Evolutionary conservation across 1,140 invertebrate species (phyloP).

Genomic region (Pogonognathellus flavescens): DNA sequence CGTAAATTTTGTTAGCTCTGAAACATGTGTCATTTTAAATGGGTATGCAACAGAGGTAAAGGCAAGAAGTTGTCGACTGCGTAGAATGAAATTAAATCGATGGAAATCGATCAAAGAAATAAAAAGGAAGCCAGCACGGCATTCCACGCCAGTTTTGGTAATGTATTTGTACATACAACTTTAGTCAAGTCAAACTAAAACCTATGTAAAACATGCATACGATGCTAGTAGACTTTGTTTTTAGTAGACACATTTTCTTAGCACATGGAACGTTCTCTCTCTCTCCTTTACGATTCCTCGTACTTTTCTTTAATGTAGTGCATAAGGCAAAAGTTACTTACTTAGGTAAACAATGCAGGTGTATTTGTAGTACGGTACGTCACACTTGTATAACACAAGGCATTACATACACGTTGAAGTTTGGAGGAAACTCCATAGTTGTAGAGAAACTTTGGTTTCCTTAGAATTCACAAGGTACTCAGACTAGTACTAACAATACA

Average conservation of each 20-base stretch:
- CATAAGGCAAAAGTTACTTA: neutral
- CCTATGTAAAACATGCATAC: too few species aligned
- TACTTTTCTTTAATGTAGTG: neutral
- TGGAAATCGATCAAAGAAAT: conserved; percentile 26
- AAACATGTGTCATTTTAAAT: too few species aligned
- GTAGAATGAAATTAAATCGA: neutral
- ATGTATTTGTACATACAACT: neutral
- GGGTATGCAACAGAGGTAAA: neutral
- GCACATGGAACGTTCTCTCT: too few species aligned
- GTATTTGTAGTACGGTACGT: neutral
- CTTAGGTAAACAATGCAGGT: neutral
- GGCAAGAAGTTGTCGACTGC: too few species aligned
- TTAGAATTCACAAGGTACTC: neutral
- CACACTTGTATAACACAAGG: neutral
- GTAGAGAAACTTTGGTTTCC: neutral
- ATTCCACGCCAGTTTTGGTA: neutral
- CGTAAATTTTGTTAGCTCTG: too few species aligned
- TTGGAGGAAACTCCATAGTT: neutral
- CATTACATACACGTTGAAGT: neutral
- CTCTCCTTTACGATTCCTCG: neutral
- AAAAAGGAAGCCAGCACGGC: neutral
- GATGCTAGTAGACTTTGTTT: too few species aligned
- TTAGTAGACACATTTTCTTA: too few species aligned
- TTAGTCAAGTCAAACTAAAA: neutral
- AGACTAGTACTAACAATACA: neutral